A percentile compares a stretch with the other conserved stretches of the same genome.
Evolutionary conservation across 2,797 vertebrate species (phyloP).

Genomic region (Labeo calbasu): DNA sequence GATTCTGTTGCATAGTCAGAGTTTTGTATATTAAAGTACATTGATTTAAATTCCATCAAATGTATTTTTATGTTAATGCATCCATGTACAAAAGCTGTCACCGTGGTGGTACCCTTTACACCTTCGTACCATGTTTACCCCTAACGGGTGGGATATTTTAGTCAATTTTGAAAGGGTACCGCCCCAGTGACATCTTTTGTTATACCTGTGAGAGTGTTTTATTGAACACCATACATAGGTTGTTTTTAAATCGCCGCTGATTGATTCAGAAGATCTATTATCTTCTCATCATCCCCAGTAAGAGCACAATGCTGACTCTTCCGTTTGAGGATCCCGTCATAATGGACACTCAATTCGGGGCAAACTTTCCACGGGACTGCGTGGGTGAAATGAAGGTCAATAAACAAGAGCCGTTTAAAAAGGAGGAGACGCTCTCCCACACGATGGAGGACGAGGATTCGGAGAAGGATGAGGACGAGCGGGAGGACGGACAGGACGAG

Average conservation of each 20-base stretch:
- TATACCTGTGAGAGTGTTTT: not conserved
- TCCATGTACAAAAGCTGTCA: not conserved
- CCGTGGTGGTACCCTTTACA: not conserved
- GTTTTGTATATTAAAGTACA: not conserved
- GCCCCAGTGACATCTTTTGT: not conserved
- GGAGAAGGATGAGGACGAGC: conserved; percentile 82
- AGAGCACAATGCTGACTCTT: conserved; percentile 85
- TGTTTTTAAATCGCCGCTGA: conserved; percentile 14
- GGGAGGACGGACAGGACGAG: conserved; percentile 83
- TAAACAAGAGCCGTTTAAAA: conserved; percentile 68
- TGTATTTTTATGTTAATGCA: not conserved
- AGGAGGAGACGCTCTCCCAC: conserved; percentile 59
- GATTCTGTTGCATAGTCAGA: not conserved
- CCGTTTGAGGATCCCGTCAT: conserved; percentile 87
- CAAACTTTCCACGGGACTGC: conserved; percentile 86
- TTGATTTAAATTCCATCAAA: not conserved
- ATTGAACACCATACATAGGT: not conserved
- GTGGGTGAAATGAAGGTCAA: conserved; percentile 83
- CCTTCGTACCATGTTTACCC: not conserved
- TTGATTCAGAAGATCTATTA: conserved; percentile 46
- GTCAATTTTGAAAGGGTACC: not conserved
- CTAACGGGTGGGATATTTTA: not conserved
- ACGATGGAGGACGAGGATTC: conserved; percentile 80
- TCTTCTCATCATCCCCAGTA: conserved; percentile 37
- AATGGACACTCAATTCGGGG: conserved; percentile 85